These are phyloP conservation scores for Anorthoa munda DNA, from an alignment of 2,888 invertebrate genomes.

Conservation along the genomic window DNA sequence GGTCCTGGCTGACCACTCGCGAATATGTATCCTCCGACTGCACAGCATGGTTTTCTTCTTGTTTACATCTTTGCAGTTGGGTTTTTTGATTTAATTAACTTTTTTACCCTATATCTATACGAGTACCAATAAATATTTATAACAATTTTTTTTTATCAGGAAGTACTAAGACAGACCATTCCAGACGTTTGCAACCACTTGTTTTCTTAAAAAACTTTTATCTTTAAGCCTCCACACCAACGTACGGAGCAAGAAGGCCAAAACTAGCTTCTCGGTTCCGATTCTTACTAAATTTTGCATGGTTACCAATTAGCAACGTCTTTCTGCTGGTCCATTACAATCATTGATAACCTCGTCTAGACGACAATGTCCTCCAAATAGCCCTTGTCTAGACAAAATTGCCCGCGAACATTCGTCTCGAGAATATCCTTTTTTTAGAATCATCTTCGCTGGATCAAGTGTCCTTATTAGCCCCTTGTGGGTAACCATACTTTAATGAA, in stretches of 20 bases:
- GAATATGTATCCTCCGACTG: too few relatives aligned
- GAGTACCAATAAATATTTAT: too few relatives aligned
- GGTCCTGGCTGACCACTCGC: too few relatives aligned
- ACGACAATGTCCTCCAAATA: constrained; percentile 47
- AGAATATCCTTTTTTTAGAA: constrained; percentile 11
- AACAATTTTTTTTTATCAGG: too few relatives aligned
- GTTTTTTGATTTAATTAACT: too few relatives aligned
- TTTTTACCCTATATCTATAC: too few relatives aligned
- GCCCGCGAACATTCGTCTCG: constrained; percentile 31
- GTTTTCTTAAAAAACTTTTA: background rate
- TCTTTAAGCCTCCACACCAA: background rate
- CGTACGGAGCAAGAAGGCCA: too few relatives aligned
- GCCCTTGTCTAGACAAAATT: constrained; percentile 59
- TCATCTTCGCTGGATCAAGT: constrained; percentile 9
- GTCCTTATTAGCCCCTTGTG: constrained; percentile 10
- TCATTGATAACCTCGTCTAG: constrained; percentile 36
- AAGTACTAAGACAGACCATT: too few relatives aligned
- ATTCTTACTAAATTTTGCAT: background rate
- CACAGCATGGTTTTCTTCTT: too few relatives aligned
- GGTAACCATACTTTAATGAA: constrained; percentile 13
- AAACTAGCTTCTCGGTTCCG: background rate
- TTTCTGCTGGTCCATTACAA: constrained; percentile 3
- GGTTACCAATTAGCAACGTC: constrained; percentile 4
- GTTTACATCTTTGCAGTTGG: too few relatives aligned
- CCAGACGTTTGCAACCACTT: background rate